A percentile compares a stretch with the other conserved stretches of the same genome.
These are phyloP conservation scores for Peromyscus maniculatus DNA, from an alignment of 2,113 vertebrate species.

Conservation along the genomic window DNA sequence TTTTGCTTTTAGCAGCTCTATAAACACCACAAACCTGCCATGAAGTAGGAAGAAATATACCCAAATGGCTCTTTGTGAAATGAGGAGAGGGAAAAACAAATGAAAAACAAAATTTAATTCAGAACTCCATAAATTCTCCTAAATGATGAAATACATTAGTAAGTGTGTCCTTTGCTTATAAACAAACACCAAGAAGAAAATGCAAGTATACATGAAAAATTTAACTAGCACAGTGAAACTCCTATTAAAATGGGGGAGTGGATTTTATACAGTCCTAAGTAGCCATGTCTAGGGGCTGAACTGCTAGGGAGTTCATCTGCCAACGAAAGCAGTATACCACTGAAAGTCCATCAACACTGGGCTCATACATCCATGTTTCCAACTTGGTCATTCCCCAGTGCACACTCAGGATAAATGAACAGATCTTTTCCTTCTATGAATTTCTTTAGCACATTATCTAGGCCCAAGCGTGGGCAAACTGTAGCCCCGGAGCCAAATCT, in stretches of 20 bases:
- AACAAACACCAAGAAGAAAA: conserved; percentile 6
- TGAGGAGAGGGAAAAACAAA: background rate
- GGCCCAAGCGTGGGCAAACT: background rate
- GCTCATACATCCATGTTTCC: background rate
- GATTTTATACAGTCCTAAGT: background rate
- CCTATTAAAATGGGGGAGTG: background rate
- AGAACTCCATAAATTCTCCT: background rate
- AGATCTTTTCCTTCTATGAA: background rate
- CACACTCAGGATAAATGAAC: background rate
- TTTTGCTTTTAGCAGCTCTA: background rate
- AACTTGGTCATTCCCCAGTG: background rate
- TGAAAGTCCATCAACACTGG: background rate
- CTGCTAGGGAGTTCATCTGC: background rate
- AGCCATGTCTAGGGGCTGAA: background rate
- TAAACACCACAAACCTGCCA: background rate
- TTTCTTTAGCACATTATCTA: conserved; percentile 44
- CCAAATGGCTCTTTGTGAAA: background rate
- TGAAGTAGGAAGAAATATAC: background rate
- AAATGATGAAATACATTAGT: background rate
- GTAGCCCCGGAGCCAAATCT: background rate
- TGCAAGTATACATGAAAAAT: background rate
- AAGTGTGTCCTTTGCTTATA: background rate
- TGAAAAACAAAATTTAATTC: conserved; percentile 9
- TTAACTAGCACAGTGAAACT: background rate
- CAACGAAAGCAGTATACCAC: background rate